A percentile compares a stretch with the other conserved stretches of the same genome.
Evolutionary conservation across 2,888 invertebrate species (phyloP).

Genomic region (Eudemis profundana): DNA sequence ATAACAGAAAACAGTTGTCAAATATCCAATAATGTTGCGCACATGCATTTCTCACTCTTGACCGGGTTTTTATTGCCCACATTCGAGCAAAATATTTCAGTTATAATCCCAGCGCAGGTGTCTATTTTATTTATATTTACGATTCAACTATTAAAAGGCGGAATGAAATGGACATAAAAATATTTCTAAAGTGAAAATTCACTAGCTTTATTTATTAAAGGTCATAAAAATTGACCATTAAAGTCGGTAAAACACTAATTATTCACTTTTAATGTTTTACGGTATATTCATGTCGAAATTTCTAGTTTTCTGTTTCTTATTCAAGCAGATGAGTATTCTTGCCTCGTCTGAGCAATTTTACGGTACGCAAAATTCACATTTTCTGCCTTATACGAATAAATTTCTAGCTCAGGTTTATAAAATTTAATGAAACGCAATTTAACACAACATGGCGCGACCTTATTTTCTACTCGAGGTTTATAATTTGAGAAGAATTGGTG

Average conservation of each 20-base stretch:
- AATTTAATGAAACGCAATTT: slow-evolving; percentile 6
- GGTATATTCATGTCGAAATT: slow-evolving; percentile 22
- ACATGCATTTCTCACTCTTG: no score
- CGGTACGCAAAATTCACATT: slow-evolving; percentile 24
- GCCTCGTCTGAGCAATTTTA: slow-evolving; percentile 33
- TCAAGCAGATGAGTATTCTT: slow-evolving; percentile 27
- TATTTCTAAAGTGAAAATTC: background rate
- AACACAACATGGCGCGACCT: background rate
- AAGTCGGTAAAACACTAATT: slow-evolving; percentile 27
- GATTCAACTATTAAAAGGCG: no score
- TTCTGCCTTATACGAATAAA: background rate
- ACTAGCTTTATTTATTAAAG: slow-evolving; percentile 16
- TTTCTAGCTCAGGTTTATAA: slow-evolving; percentile 3
- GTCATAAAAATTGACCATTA: slow-evolving; percentile 8
- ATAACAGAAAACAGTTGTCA: no score
- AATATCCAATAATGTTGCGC: no score
- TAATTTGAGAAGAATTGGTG: background rate
- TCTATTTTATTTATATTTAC: no score
- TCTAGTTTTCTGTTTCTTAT: slow-evolving; percentile 29
- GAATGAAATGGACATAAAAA: background rate
- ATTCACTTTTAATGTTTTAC: slow-evolving; percentile 19
- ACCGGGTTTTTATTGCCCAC: no score
- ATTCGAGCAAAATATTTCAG: no score
- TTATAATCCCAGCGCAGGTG: no score
- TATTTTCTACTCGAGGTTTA: background rate